phyloP scores from a whole-genome alignment of 2,113 vertebrate species.

The Xiphophorus maculatus region DNA sequence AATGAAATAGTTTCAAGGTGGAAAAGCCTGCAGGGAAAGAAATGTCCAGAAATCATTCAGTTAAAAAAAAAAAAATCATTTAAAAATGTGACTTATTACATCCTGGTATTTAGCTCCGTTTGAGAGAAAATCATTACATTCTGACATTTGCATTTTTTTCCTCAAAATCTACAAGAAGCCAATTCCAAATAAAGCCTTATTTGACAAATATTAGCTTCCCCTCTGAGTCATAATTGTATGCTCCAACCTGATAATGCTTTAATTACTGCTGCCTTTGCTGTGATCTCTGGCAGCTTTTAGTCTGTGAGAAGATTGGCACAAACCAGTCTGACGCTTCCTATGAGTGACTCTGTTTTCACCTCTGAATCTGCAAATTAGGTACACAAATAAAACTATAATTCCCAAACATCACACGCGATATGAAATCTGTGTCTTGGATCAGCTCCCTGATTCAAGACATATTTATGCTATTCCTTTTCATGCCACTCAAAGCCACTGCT shows the following conservation, averaged over 20 bases:
- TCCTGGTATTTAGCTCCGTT: not conserved
- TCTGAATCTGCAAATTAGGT: slow-evolving; percentile 43
- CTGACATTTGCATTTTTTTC: not conserved
- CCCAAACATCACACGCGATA: slow-evolving; percentile 42
- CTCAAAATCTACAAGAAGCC: not conserved
- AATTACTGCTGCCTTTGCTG: not conserved
- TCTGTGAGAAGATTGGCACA: slow-evolving; percentile 33
- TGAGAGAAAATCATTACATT: not conserved
- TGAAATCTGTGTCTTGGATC: slow-evolving; percentile 12
- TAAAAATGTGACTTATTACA: not conserved
- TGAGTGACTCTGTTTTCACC: slow-evolving; percentile 39
- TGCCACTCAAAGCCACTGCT: slow-evolving; percentile 38
- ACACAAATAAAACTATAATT: slow-evolving; percentile 57
- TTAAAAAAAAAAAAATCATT: not conserved
- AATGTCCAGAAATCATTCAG: no score
- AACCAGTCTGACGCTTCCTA: slow-evolving; percentile 19
- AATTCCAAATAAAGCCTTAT: not conserved
- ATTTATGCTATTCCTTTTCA: slow-evolving; percentile 59
- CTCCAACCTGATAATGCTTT: not conserved
- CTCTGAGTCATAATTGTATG: not conserved
- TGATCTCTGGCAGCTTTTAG: slow-evolving; percentile 2
- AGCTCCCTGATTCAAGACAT: slow-evolving; percentile 35
- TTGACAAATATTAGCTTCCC: not conserved
- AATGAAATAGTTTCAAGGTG: no score
- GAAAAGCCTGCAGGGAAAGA: no score